Evolutionary conservation across 2,797 vertebrate genomes (phyloP).

Genomic region (Malacoraja senta): DNA sequence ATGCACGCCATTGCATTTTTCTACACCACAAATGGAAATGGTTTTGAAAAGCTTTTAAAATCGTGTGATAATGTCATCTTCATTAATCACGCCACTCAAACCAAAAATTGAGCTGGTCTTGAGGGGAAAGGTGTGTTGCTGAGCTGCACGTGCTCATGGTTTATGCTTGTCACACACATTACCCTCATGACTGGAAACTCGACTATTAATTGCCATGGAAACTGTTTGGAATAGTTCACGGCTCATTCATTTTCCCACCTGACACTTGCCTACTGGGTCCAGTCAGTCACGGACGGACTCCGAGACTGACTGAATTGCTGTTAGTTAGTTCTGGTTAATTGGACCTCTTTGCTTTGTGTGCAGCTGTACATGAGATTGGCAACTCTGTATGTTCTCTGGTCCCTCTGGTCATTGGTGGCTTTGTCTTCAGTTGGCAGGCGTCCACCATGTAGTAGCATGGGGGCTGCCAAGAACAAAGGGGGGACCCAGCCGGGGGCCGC

Average conservation of each 20-base stretch:
- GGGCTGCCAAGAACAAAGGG: too few relatives aligned
- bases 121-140: neutral
- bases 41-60: neutral
- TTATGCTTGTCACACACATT: too few relatives aligned
- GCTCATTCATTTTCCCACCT: conserved; percentile 9
- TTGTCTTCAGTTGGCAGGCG: neutral
- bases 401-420: neutral
- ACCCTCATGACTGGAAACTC: neutral
- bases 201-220: neutral
- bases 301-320: neutral
- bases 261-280: conserved; percentile 31
- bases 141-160: too few relatives aligned
- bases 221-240: neutral
- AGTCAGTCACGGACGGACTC: neutral
- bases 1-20: neutral
- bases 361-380: conserved; percentile 12
- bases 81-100: neutral
- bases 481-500: too few relatives aligned
- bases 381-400: neutral
- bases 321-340: conserved; percentile 37
- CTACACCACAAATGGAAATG: neutral
- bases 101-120: neutral
- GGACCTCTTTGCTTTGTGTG: neutral
- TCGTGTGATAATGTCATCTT: neutral
- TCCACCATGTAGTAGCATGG: too few relatives aligned